Base-by-base conservation (phyloP, 2,113 vertebrate species). In the Pseudorasbora parva region DNA sequence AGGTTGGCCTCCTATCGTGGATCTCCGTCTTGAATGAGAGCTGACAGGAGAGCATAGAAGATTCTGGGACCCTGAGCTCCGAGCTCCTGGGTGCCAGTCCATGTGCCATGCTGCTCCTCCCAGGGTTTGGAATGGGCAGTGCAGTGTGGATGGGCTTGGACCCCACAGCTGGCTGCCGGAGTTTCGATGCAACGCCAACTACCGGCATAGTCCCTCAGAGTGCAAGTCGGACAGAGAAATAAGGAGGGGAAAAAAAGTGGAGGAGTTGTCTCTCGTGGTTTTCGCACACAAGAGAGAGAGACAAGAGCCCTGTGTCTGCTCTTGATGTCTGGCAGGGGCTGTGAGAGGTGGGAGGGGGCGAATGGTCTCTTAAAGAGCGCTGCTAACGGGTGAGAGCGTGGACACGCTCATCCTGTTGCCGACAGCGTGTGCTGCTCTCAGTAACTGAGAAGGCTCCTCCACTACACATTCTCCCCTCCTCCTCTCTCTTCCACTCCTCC, bases 121-220 rank as follows among this genome's bases (percentile, higher is more conserved):
- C 95, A 82, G 95, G 92, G 86, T 86, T 96, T 83, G 96, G 95
- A 91, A 97, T 97, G 79, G 95, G 97, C 90, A 96, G 94, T 86
- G 97, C 96, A 30, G 95, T 94, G 87, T 98, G 97, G 90, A 98
- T 93, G 87, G 97, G 97, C 94, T 95, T 96, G 90, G 95, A 93
- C 93, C 94, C 95, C 92, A 94, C 94, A 0, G 94, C 90, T 82
- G 97, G 96, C 92, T 95, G 97, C 78, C 96, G 95, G 86, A 96
- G 94, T 91, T 98, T 97, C 89, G 98, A 98, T 90, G 97, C 96
- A 90, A 98, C 96, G 80, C 97, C 97, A 91, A 99, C 95, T 57
- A 97, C 97, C 91, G 98, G 97, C 98, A 99, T 98, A 94, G 89
- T 94, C 81, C 76, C 62, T 81, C 64, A 75, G 41, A 79, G 43